A percentile compares a stretch with the other conserved stretches of the same genome.
These are phyloP conservation scores for Atherinomorus stipes DNA, from an alignment of 2,113 vertebrate species.

Conservation along the genomic window DNA sequence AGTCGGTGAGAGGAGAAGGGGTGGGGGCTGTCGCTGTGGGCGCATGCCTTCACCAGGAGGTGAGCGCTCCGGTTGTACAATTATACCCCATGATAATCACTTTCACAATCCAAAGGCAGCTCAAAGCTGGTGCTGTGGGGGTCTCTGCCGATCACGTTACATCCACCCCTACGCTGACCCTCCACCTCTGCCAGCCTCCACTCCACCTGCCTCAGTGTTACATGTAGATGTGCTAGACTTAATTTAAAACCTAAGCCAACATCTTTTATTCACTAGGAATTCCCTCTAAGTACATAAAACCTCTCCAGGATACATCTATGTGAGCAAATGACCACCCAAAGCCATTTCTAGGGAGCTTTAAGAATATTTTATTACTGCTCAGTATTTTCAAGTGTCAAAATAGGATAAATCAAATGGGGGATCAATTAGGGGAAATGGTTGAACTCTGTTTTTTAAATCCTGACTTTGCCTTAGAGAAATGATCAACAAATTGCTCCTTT, in stretches of 20 bases:
- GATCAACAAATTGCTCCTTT: slow-evolving; percentile 51
- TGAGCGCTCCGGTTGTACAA: slow-evolving; percentile 71
- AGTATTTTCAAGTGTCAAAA: slow-evolving; percentile 23
- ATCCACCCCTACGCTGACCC: slow-evolving; percentile 18
- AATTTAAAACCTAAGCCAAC: not conserved
- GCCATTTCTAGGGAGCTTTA: slow-evolving; percentile 4
- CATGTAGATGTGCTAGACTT: slow-evolving; percentile 17
- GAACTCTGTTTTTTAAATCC: slow-evolving; percentile 49
- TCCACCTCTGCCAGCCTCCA: slow-evolving; percentile 3
- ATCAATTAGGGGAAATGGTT: slow-evolving; percentile 23
- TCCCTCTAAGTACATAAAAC: slow-evolving; percentile 20
- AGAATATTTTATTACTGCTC: slow-evolving; percentile 13
- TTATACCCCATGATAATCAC: slow-evolving; percentile 78
- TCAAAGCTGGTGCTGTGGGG: slow-evolving; percentile 59
- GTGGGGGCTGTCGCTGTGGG: slow-evolving; percentile 26
- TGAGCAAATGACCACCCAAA: slow-evolving; percentile 11
- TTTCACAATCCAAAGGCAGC: slow-evolving; percentile 74
- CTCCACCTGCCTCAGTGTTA: slow-evolving; percentile 55
- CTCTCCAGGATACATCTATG: not conserved
- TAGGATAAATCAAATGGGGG: slow-evolving; percentile 38
- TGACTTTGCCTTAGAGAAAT: slow-evolving; percentile 10
- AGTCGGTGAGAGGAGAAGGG: slow-evolving; percentile 46
- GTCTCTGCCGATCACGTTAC: slow-evolving; percentile 75
- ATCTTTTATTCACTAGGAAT: slow-evolving; percentile 13
- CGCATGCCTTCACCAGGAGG: slow-evolving; percentile 72